phyloP scores from a whole-genome alignment of 2,113 vertebrate species.

The Colius striatus region DNA sequence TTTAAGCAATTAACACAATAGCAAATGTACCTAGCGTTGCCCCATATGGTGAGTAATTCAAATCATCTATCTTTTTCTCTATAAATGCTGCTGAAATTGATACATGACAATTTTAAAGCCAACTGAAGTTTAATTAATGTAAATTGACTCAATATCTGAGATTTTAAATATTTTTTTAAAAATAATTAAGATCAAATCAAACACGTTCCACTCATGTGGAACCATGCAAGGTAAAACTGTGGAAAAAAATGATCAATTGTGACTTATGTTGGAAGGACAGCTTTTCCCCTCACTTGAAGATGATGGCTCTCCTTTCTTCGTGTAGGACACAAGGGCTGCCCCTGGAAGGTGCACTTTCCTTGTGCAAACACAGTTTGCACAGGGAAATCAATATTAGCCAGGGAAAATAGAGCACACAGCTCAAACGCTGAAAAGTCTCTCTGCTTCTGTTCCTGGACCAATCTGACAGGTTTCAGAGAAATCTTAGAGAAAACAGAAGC shows the following conservation, averaged over 20 bases:
- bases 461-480: background rate
- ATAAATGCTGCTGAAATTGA: constrained; percentile 58
- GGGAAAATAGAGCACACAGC: background rate
- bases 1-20: constrained; percentile 70
- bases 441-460: background rate
- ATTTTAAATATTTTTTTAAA: background rate
- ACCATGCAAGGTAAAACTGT: background rate
- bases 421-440: background rate
- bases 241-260: accelerated
- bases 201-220: background rate
- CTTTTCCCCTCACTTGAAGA: background rate
- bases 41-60: constrained; percentile 67
- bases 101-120: constrained; percentile 52
- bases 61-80: constrained; percentile 42
- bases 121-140: constrained; percentile 64
- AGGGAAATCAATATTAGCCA: background rate
- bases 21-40: constrained; percentile 51
- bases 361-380: background rate
- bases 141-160: constrained; percentile 35
- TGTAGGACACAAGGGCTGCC: background rate
- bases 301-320: background rate
- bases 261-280: background rate
- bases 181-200: constrained; percentile 16
- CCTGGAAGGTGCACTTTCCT: background rate
- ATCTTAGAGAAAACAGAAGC: background rate